Conservation (phyloP, 2,797 vertebrate genomes). For the Denticeps clupeoides region DNA sequence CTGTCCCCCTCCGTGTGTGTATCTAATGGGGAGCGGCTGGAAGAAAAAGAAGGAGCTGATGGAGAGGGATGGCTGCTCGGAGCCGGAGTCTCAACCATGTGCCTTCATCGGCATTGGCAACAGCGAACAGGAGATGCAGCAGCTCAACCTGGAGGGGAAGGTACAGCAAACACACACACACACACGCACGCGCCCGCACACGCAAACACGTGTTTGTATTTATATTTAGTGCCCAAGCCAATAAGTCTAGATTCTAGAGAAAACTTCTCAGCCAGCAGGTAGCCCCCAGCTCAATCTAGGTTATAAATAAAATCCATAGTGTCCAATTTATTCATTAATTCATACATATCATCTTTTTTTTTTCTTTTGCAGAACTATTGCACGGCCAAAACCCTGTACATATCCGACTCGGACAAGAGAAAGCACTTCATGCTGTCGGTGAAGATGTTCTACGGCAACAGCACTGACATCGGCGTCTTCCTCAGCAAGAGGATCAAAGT, state of each 20-base stretch:
- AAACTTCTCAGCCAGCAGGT: no score
- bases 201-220: no score
- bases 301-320: no score
- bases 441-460: constrained; percentile 99
- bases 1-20: constrained; percentile 94
- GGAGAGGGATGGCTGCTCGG: constrained; percentile 91
- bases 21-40: constrained; percentile 98
- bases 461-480: constrained; percentile 94
- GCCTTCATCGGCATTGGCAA: constrained; percentile 98
- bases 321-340: neutral
- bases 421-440: constrained; percentile 99
- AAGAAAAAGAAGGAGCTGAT: constrained; percentile 99
- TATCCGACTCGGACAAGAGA: constrained; percentile 98
- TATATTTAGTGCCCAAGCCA: no score
- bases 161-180: constrained; percentile 43
- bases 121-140: constrained; percentile 98
- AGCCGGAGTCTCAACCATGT: constrained; percentile 95
- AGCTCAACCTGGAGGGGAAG: constrained; percentile 98
- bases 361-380: constrained; percentile 80
- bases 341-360: neutral
- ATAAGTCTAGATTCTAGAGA: no score
- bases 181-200: neutral
- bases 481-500: constrained; percentile 99
- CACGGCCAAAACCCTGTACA: constrained; percentile 99
- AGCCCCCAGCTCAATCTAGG: no score